These are phyloP conservation scores for Xestia rhomboidea DNA, from an alignment of 2,888 invertebrate genomes.

Conservation along the genomic window DNA sequence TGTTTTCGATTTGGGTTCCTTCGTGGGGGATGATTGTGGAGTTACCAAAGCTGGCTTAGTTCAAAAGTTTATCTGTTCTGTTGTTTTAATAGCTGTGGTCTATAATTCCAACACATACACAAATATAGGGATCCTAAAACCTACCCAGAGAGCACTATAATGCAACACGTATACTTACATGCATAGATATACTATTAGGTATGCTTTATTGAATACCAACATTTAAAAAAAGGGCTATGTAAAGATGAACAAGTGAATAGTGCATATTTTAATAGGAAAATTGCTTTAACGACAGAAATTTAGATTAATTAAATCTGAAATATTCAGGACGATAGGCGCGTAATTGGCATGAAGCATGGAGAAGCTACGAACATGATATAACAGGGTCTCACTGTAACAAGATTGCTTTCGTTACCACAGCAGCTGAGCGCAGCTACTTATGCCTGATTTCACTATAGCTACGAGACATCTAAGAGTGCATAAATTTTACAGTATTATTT, in stretches of 20 bases:
- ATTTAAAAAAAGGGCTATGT: not conserved
- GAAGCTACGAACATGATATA: conserved; percentile 14
- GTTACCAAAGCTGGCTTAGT: too few species aligned
- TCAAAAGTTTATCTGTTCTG: too few species aligned
- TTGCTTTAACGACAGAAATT: not conserved
- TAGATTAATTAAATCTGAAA: not conserved
- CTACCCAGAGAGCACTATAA: not conserved
- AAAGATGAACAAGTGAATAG: not conserved
- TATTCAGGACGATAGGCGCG: not conserved
- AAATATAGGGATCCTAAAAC: not conserved
- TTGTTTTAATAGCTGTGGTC: not conserved
- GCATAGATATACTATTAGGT: not conserved
- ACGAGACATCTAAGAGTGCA: not conserved
- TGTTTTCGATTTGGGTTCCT: conserved; percentile 21
- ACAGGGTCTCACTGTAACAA: conserved; percentile 1
- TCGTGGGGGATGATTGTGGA: not conserved
- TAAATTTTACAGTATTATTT: too few species aligned
- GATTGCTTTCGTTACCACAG: conserved; percentile 11
- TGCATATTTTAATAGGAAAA: not conserved
- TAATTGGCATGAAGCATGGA: conserved; percentile 11
- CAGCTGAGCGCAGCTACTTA: not conserved
- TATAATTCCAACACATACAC: not conserved
- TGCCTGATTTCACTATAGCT: not conserved
- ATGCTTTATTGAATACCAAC: not conserved
- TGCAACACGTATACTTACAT: not conserved